phyloP scores from a whole-genome alignment of 1,140 invertebrate genomes.

The Cotesia typhae region DNA sequence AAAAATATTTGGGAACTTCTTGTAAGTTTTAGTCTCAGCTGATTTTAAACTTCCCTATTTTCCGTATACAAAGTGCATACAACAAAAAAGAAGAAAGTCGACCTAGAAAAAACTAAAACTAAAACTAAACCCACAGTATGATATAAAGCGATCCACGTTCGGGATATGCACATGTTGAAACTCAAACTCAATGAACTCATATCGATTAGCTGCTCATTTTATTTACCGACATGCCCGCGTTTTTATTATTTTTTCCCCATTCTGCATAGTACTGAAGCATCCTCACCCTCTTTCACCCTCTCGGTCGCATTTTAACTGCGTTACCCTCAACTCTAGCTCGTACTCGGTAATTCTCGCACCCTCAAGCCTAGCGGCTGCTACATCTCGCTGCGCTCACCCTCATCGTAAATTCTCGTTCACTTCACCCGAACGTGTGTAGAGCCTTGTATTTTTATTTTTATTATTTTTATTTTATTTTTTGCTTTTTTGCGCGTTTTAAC shows the following conservation, averaged over 20 bases:
- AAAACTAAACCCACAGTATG: too few species aligned
- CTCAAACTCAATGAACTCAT: slow-evolving; percentile 62
- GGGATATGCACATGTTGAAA: slow-evolving; percentile 11
- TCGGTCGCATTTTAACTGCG: slow-evolving; percentile 18
- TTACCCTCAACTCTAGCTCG: slow-evolving; percentile 32
- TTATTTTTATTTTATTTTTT: neutral
- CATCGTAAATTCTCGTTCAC: slow-evolving; percentile 14
- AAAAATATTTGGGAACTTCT: too few species aligned
- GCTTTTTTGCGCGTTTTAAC: neutral
- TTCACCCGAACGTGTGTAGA: slow-evolving; percentile 37
- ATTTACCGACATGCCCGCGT: slow-evolving; percentile 43
- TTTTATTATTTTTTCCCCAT: slow-evolving; percentile 24
- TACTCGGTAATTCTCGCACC: slow-evolving; percentile 23
- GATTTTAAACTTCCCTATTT: too few species aligned
- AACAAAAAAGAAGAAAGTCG: neutral
- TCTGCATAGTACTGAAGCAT: too few species aligned
- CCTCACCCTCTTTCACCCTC: slow-evolving; percentile 9
- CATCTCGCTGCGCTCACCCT: neutral
- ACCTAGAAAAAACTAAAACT: neutral
- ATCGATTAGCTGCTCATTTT: slow-evolving; percentile 62
- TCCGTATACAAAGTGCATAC: too few species aligned
- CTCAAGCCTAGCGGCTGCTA: slow-evolving; percentile 1
- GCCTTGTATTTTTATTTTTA: neutral
- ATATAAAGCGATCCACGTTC: neutral
- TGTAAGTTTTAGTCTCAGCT: too few species aligned